These are phyloP conservation scores for Xiphophorus hellerii DNA, from an alignment of 2,113 vertebrate genomes.

Conservation along the genomic window DNA sequence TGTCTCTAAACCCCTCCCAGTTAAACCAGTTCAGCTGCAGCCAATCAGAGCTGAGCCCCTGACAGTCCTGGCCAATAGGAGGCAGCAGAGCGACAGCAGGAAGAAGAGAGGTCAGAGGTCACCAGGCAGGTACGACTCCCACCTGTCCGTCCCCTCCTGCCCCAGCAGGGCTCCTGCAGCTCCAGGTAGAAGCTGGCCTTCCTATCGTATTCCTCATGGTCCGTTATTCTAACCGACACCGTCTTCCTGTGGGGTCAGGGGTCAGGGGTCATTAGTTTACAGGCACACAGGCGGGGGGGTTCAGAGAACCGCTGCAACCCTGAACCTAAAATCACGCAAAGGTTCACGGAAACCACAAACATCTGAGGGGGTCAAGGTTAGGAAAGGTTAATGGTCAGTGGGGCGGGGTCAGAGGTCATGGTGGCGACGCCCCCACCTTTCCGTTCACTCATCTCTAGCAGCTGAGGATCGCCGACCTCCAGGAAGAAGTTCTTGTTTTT, in stretches of 20 bases:
- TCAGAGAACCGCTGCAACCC: neutral
- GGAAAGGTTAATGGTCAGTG: slow-evolving; percentile 36
- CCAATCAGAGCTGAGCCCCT: neutral
- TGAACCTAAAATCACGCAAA: neutral
- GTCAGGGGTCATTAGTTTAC: slow-evolving; percentile 71
- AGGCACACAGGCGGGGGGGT: slow-evolving; percentile 26
- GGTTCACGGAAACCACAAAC: no score
- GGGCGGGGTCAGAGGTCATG: slow-evolving; percentile 61
- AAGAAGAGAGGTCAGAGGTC: slow-evolving; percentile 41
- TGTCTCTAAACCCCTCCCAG: no score
- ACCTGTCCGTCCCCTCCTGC: slow-evolving; percentile 93
- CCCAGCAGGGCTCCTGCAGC: slow-evolving; percentile 93
- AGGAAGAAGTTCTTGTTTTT: slow-evolving; percentile 99
- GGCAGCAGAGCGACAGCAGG: slow-evolving; percentile 52
- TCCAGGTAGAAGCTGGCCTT: slow-evolving; percentile 93
- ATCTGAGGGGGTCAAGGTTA: neutral
- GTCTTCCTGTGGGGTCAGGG: slow-evolving; percentile 86
- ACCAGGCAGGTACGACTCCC: slow-evolving; percentile 82
- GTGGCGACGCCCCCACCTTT: slow-evolving; percentile 92
- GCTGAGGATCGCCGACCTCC: slow-evolving; percentile 91
- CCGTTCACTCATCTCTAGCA: slow-evolving; percentile 98
- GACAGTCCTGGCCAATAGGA: neutral
- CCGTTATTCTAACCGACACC: slow-evolving; percentile 90
- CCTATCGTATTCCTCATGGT: slow-evolving; percentile 96
- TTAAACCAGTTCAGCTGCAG: neutral